Conservation (phyloP, 2,888 invertebrate species). For the Phragmatobia fuliginosa region DNA sequence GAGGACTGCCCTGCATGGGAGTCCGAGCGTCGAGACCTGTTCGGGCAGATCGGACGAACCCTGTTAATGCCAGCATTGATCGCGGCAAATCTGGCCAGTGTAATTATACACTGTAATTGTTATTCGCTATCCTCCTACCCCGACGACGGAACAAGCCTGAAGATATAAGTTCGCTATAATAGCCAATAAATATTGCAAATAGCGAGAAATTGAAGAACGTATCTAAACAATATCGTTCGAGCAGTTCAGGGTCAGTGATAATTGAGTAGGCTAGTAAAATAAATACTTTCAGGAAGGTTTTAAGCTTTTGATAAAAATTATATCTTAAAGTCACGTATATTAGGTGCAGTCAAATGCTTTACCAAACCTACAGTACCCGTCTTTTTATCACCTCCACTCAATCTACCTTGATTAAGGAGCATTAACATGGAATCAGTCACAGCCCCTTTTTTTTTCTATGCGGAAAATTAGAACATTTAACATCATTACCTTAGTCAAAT, state of each 20-base stretch:
- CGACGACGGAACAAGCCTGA: too few species aligned
- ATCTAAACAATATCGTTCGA: neutral
- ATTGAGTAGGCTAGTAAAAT: neutral
- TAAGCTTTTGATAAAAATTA: neutral
- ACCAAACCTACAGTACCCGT: neutral
- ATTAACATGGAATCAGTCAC: slow-evolving; percentile 45
- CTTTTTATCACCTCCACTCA: slow-evolving; percentile 26
- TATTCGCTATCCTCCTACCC: too few species aligned
- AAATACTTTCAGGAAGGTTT: too few species aligned
- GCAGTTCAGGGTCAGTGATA: neutral
- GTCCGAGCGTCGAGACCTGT: too few species aligned
- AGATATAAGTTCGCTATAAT: too few species aligned
- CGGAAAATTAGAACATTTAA: slow-evolving; percentile 22
- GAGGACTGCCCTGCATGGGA: too few species aligned
- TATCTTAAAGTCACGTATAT: neutral
- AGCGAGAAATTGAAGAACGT: neutral
- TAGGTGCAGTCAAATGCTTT: neutral
- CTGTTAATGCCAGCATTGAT: too few species aligned
- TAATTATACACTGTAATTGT: too few species aligned
- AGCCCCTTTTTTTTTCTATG: too few species aligned
- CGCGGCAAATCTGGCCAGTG: too few species aligned
- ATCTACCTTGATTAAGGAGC: slow-evolving; percentile 37
- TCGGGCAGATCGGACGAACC: too few species aligned
- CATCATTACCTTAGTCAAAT: slow-evolving; percentile 36
- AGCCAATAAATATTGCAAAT: neutral